Base-by-base conservation (phyloP, 2,797 vertebrate genomes). In the Enteromius afrohamiltoni region DNA sequence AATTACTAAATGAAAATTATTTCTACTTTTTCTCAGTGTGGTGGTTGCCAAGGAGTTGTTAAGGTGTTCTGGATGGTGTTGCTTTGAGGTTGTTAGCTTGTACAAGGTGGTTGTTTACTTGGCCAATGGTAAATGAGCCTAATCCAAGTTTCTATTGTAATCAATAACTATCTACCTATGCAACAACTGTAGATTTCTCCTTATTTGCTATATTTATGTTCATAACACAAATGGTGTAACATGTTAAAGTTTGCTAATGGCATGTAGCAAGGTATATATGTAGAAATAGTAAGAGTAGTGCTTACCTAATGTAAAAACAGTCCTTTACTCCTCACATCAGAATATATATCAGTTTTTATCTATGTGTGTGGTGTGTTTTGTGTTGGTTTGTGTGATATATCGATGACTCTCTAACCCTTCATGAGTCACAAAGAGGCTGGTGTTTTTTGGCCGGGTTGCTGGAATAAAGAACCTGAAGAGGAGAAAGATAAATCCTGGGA, bases 401-500 rank as follows among this genome's bases (percentile, higher is more conserved):
- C 53, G 76, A 75, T 68, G 73, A 87, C 70, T 69, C 76, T 83
- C 82, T 88, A 82, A 84, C 80, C 78, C 82, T 87, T 90, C 88
- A 87, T 87, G 80, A 87, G 80, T 87, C 85, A 87, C 81, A n/a
- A 70, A 31, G 86, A 85, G 79, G 64, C 42, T 88, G 86, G 64
- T 69, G 70, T 64, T 73, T 77, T 83, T 80, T 77, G 16, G 65
- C 70, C 4, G 58, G 70, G 55, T 74, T 49, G 68, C 65, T 8
- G 51, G 74, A 79, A 85, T 82, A 87, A 85, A 87, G 85, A 87
- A 69, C 37, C 64, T 17, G 21, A 26, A 70, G 55, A 79, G 23
- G 23, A 40, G 67, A 81, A 80, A 89, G 79, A 90, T 90, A 88
- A 91, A 91, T 91, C 88, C 87, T 87, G 51, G 62, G 77, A 77